Evolutionary conservation across 2,888 invertebrate species (phyloP).

Genomic region (Thera britannica): DNA sequence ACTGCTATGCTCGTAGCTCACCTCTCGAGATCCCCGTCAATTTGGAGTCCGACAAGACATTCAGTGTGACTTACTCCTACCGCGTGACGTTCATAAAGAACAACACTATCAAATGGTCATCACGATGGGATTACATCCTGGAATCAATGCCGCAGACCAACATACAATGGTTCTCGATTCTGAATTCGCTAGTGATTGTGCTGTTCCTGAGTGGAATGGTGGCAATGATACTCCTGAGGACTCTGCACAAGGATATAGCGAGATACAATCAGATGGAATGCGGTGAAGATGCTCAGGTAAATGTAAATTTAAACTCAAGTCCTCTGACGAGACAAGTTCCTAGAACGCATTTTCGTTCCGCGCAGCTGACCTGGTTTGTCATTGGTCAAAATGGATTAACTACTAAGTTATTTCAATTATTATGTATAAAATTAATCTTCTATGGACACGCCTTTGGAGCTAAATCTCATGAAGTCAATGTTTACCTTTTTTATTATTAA

Average conservation of each 20-base stretch:
- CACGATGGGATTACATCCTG: constrained; percentile 99
- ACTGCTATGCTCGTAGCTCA: constrained; percentile 78
- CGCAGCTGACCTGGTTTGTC: too few species aligned
- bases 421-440: too few species aligned
- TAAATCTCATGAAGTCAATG: background rate
- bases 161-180: constrained; percentile 99
- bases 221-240: constrained; percentile 98
- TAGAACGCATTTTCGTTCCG: too few species aligned
- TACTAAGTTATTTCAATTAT: too few species aligned
- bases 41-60: constrained; percentile 74
- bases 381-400: too few species aligned
- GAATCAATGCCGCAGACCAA: constrained; percentile 99
- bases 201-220: constrained; percentile 99
- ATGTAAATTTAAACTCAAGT: background rate
- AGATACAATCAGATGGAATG: constrained; percentile 98
- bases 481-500: background rate
- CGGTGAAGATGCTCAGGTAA: constrained; percentile 96
- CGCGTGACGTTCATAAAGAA: constrained; percentile 92
- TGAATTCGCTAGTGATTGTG: constrained; percentile 98
- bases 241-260: constrained; percentile 99
- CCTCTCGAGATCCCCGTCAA: constrained; percentile 89
- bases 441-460: too few species aligned
- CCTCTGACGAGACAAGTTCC: too few species aligned
- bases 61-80: constrained; percentile 94
- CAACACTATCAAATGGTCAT: constrained; percentile 97